Percentiles rank a stretch among this genome's conserved stretches.
Conservation (phyloP, 2,888 invertebrate species). For the Gibbula magus region DNA sequence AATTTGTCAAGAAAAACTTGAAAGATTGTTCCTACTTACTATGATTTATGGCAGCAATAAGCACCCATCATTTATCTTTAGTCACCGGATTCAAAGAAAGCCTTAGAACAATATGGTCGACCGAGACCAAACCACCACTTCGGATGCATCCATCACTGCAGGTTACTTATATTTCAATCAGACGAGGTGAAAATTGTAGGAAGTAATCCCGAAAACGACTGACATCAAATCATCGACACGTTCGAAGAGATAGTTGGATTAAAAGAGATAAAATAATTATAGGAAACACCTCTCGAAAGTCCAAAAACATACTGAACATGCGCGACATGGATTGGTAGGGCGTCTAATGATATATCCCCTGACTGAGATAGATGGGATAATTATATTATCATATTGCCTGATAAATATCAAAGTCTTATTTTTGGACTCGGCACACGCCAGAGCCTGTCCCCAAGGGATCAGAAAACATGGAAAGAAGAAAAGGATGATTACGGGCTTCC, state of each 20-base stretch:
- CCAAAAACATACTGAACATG: conserved; percentile 3
- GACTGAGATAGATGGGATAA: conserved; percentile 10
- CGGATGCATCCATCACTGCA: too few relatives aligned
- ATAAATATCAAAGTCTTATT: conserved; percentile 15
- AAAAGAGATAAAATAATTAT: neutral
- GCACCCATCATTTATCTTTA: too few relatives aligned
- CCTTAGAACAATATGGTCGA: too few relatives aligned
- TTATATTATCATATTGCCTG: conserved; percentile 16
- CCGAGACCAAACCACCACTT: too few relatives aligned
- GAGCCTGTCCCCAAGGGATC: neutral
- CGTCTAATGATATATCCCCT: conserved; percentile 3
- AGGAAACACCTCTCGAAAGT: neutral
- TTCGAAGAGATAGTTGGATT: neutral
- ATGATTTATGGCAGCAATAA: too few relatives aligned
- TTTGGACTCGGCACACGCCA: conserved; percentile 4
- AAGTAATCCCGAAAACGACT: too few relatives aligned
- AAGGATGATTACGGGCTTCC: neutral
- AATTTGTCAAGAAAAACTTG: too few relatives aligned
- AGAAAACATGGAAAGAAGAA: neutral
- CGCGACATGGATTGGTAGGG: neutral
- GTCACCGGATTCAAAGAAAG: too few relatives aligned
- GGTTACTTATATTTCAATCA: too few relatives aligned
- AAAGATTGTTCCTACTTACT: too few relatives aligned
- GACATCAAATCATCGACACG: too few relatives aligned
- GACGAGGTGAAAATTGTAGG: too few relatives aligned